A percentile compares a stretch with the other conserved stretches of the same genome.
phyloP scores from a whole-genome alignment of 2,113 vertebrate genomes.

The Dipodomys ordii region DNA sequence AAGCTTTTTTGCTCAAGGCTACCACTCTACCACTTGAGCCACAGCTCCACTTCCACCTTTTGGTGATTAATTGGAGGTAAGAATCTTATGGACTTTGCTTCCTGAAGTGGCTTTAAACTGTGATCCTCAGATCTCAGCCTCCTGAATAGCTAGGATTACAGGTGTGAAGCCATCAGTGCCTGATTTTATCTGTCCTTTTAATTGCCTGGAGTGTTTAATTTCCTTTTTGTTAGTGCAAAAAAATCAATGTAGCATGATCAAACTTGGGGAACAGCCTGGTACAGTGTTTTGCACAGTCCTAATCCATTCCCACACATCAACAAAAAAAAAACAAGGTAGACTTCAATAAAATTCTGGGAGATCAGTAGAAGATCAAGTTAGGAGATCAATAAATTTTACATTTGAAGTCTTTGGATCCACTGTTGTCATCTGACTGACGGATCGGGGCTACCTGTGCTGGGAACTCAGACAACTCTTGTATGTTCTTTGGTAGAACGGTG shows the following conservation, averaged over 20 bases:
- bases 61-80: too few relatives aligned
- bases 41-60: too few relatives aligned
- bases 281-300: not conserved
- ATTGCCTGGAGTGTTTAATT: slow-evolving; percentile 62
- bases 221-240: slow-evolving; percentile 65
- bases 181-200: slow-evolving; percentile 29
- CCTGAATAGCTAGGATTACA: too few relatives aligned
- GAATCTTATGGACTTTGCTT: too few relatives aligned
- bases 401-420: not conserved
- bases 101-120: too few relatives aligned
- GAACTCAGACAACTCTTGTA: not conserved
- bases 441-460: not conserved
- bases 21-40: too few relatives aligned
- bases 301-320: not conserved
- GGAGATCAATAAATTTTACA: not conserved
- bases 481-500: rapidly evolving
- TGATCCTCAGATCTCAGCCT: too few relatives aligned
- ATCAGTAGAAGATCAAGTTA: not conserved
- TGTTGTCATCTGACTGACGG: not conserved
- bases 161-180: too few relatives aligned
- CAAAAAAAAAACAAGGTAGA: not conserved
- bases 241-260: not conserved
- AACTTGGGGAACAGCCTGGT: slow-evolving; percentile 49
- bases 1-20: too few relatives aligned
- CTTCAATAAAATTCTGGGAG: not conserved